phyloP scores from a whole-genome alignment of 1,140 invertebrate species.

The Drosophila nikananu region DNA sequence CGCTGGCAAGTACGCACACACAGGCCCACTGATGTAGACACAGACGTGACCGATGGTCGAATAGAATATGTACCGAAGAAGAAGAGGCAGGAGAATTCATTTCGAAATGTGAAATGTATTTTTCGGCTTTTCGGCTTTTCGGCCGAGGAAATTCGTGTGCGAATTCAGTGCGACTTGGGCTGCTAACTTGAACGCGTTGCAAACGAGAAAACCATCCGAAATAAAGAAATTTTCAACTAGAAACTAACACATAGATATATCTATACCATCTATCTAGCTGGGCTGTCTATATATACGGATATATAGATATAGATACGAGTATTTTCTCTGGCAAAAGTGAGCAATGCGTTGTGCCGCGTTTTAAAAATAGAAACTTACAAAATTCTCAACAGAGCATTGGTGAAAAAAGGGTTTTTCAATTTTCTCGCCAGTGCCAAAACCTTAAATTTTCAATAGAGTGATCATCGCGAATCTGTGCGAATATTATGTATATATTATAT shows the following conservation, averaged over 20 bases:
- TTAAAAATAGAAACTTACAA: conserved; percentile 81
- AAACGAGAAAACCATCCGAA: conserved; percentile 80
- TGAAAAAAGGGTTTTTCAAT: conserved; percentile 63
- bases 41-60: conserved; percentile 58
- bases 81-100: conserved; percentile 54
- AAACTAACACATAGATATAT: conserved; percentile 73
- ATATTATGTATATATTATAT: conserved; percentile 9
- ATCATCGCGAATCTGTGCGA: conserved; percentile 4
- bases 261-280: conserved; percentile 66
- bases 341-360: conserved; percentile 74
- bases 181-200: conserved; percentile 85
- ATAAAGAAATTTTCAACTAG: conserved; percentile 72
- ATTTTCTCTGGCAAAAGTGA: conserved; percentile 80
- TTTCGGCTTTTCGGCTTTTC: conserved; percentile 78
- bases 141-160: conserved; percentile 76
- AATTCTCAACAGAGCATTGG: conserved; percentile 65
- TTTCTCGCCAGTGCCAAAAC: conserved; percentile 6
- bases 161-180: conserved; percentile 85
- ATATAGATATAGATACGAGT: conserved; percentile 74
- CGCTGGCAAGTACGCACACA: conserved; percentile 30
- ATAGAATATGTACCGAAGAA: conserved; percentile 41
- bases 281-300: conserved; percentile 72
- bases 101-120: conserved; percentile 62
- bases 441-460: conserved; percentile 1
- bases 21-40: conserved; percentile 36